These are phyloP conservation scores for Conus canariensis DNA, from an alignment of 2,888 invertebrate genomes.

Conservation along the genomic window DNA sequence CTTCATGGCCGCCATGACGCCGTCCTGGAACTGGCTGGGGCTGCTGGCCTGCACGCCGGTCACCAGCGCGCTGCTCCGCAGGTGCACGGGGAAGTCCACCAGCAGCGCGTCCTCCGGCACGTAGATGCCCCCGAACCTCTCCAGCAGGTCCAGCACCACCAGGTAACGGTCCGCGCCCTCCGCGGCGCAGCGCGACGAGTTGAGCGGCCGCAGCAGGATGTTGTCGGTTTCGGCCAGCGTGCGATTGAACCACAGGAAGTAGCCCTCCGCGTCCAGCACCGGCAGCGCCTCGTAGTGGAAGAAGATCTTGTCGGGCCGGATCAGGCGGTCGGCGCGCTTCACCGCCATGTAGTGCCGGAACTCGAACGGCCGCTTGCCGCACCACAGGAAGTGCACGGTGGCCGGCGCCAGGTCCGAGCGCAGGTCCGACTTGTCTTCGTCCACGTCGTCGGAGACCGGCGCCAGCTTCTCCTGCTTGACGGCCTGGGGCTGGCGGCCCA, in stretches of 20 bases:
- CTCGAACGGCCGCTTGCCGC: conserved; percentile 49
- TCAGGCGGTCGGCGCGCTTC: conserved; percentile 51
- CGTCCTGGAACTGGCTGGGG: conserved; percentile 51
- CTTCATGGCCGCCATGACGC: conserved; percentile 54
- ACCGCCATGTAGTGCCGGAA: conserved; percentile 54
- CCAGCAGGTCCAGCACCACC: conserved; percentile 50
- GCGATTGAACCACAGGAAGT: conserved; percentile 55
- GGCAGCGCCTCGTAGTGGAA: conserved; percentile 54
- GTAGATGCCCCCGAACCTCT: conserved; percentile 55
- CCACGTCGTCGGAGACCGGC: conserved; percentile 38
- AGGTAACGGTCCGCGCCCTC: conserved; percentile 52
- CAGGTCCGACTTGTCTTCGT: conserved; percentile 49
- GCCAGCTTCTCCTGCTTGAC: conserved; percentile 43
- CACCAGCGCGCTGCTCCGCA: conserved; percentile 50
- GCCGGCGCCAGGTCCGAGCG: conserved; percentile 55
- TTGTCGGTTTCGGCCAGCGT: conserved; percentile 50
- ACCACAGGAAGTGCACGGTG: conserved; percentile 53
- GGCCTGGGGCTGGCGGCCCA: conserved; percentile 39
- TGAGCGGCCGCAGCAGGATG: conserved; percentile 49
- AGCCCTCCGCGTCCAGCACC: conserved; percentile 47
- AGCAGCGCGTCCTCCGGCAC: conserved; percentile 55
- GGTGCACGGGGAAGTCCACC: conserved; percentile 56
- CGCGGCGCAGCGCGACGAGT: conserved; percentile 48
- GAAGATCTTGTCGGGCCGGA: conserved; percentile 56
- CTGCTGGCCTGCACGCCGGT: conserved; percentile 51